Conservation (phyloP, 1,140 invertebrate species). For the Vanessa atalanta region DNA sequence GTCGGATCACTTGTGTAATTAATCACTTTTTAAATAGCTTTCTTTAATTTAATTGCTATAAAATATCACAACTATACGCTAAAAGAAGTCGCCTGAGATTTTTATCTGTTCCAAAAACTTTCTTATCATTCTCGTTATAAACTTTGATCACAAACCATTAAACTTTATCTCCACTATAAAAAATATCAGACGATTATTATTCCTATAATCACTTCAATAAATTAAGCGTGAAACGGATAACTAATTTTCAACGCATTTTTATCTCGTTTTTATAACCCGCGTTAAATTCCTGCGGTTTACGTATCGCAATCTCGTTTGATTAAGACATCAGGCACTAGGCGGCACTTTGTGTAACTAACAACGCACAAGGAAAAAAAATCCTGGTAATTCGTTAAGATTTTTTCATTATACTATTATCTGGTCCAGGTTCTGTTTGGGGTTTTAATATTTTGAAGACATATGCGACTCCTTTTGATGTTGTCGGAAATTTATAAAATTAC, state of each 20-base stretch:
- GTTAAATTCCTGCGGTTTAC: constrained; percentile 28
- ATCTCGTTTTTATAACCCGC: constrained; percentile 30
- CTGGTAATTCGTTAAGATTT: not conserved
- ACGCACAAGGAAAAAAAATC: constrained; percentile 18
- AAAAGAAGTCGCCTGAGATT: not conserved
- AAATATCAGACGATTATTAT: constrained; percentile 9
- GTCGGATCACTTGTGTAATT: not conserved
- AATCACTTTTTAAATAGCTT: not conserved
- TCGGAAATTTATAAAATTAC: too few species aligned
- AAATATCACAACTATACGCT: not conserved
- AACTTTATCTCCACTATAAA: constrained; percentile 8
- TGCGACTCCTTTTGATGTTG: too few species aligned
- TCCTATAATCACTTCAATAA: constrained; percentile 23
- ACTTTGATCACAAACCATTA: constrained; percentile 8
- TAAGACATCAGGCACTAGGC: constrained; percentile 21
- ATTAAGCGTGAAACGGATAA: constrained; percentile 28
- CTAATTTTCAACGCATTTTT: constrained; percentile 29
- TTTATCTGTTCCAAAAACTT: constrained; percentile 3
- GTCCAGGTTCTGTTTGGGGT: too few species aligned
- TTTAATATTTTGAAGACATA: too few species aligned
- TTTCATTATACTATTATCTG: not conserved
- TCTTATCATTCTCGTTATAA: constrained; percentile 12
- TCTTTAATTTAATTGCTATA: constrained; percentile 3
- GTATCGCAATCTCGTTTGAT: constrained; percentile 29
- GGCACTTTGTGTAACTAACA: constrained; percentile 19